Evolutionary conservation across 2,797 vertebrate genomes (phyloP), one percentile per base, ranked within the genome.

Genomic region (Poecilia wingei): DNA sequence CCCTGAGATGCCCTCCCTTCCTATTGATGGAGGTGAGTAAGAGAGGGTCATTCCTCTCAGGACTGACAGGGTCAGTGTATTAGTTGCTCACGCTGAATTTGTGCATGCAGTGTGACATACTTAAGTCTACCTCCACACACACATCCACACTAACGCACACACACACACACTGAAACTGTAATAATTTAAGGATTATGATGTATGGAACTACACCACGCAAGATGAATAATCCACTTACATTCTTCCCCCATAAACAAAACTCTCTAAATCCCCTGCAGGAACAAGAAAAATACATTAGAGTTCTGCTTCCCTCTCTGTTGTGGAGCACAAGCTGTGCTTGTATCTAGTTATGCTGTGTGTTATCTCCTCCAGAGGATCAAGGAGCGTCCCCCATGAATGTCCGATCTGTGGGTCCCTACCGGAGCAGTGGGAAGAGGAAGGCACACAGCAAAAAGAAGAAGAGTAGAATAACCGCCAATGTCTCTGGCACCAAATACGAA

Each of bases 401-500:
- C 89, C 95, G 92, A 86, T 95, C 97, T 0, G 95, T 96, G 82
- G 94, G 96, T 79, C 92, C 97, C 79, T 98, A 96, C 93, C 95
- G 96, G 89, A 96, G 93, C 90, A 95, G 96, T 46, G 96, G 96
- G 82, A 98, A 97, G 93, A 97, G 97, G 92, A 99, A 99, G 95
- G 95, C 95, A 82, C 96, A 93, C 90, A 89, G 86, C 79, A 99
- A 98, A 94, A 98, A 99, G 96, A 98, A 97, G 92, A 97, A 98
- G 90, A 96, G 96, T 83, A 86, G 91, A 45, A 99, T 99, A 93
- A 96, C 96, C 22, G 97, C 97, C 82, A 99, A 99, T 76, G 95
- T 99, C 0, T 93, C 96, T 72, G 98, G 98, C 91, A 99, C 98
- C 81, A 99, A 99, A 96, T 99, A 99, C 87, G 98, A 99, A 95